Base-by-base conservation (phyloP, 1,140 invertebrate species). In the Trichonephila clavata region DNA sequence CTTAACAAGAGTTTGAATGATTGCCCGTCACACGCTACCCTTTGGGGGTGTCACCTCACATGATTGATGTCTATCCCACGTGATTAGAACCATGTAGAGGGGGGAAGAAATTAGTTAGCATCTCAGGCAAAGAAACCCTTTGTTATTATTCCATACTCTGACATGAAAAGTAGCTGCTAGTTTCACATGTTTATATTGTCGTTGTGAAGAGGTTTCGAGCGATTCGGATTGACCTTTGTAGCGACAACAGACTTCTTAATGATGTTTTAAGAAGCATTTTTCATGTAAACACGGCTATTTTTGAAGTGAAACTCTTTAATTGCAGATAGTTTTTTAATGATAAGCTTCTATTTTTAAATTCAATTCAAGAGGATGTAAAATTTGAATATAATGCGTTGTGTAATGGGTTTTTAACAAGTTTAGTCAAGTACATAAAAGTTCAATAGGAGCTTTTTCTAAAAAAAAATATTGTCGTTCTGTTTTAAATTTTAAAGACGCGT, bases 1-100 rank as follows among this genome's bases (percentile, higher is more conserved):
- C 81, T 83, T 83, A 83, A 83, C 81, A 83, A 83, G 81, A 50
- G 43, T n/a, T 50, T 83, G 81, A 83, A 59, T n/a, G 81, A 83
- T 83, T 24, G 43, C n/a, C 81, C 81, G 81, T 83, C 81, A 83
- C 24, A 27, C 24, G 71, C 24, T 32, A 77, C 32, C 71, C 71
- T 77, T 59, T 59, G 81, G 81, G 50, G 81, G 81, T 83, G 81
- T 83, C 81, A 83, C 81, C 43, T 83, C 6, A 57, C 8, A 83
- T 83, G 81, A 83, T 83, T 13, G 81, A 83, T 83, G 81, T 39
- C 81, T 27, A 59, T 83, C 81, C 81, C 81, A 83, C 43, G 81
- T 83, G 81, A 83, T 83, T 83, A 83, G 43, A 57, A 83, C 71
- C 32, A 77, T 77, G 71, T 39, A 59, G 81, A 83, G 27, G 43